phyloP scores from a whole-genome alignment of 1,140 invertebrate genomes.

The Lordiphosa mommai region DNA sequence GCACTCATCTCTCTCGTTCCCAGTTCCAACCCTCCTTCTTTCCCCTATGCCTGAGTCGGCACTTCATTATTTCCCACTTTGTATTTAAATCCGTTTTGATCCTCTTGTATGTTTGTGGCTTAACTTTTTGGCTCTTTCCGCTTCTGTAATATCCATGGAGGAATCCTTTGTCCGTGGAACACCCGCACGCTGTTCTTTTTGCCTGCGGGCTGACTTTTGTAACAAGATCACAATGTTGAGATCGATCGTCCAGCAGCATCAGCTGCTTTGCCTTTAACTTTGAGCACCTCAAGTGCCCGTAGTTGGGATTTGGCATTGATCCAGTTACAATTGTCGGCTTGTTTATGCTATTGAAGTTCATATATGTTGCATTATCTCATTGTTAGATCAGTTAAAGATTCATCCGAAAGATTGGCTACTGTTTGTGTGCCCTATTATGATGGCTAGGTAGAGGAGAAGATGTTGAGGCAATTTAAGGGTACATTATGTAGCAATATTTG shows the following conservation, averaged over 20 bases:
- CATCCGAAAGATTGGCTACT: slow-evolving; percentile 47
- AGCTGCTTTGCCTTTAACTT: slow-evolving; percentile 56
- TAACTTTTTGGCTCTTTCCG: slow-evolving; percentile 76
- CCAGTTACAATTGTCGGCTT: slow-evolving; percentile 56
- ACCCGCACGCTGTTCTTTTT: slow-evolving; percentile 40
- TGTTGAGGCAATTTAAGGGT: slow-evolving; percentile 13
- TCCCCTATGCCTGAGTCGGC: slow-evolving; percentile 20
- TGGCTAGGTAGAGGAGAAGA: slow-evolving; percentile 13
- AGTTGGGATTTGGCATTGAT: slow-evolving; percentile 45
- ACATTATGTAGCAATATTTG: slow-evolving; percentile 40
- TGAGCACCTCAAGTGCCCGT: slow-evolving; percentile 38
- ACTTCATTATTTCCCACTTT: slow-evolving; percentile 76
- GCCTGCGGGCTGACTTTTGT: slow-evolving; percentile 58
- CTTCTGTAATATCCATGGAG: slow-evolving; percentile 33
- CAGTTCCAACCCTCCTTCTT: not conserved
- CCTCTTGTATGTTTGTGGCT: slow-evolving; percentile 77
- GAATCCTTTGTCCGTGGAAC: slow-evolving; percentile 39
- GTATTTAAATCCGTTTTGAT: slow-evolving; percentile 77
- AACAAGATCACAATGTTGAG: slow-evolving; percentile 67
- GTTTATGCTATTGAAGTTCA: slow-evolving; percentile 60
- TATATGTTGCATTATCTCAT: slow-evolving; percentile 74
- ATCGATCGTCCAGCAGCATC: slow-evolving; percentile 30
- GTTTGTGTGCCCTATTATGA: slow-evolving; percentile 6
- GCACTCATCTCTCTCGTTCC: slow-evolving; percentile 21
- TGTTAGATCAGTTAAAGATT: slow-evolving; percentile 63